Conservation (phyloP, 2,888 invertebrate species). For the Ariolimax columbianus region DNA sequence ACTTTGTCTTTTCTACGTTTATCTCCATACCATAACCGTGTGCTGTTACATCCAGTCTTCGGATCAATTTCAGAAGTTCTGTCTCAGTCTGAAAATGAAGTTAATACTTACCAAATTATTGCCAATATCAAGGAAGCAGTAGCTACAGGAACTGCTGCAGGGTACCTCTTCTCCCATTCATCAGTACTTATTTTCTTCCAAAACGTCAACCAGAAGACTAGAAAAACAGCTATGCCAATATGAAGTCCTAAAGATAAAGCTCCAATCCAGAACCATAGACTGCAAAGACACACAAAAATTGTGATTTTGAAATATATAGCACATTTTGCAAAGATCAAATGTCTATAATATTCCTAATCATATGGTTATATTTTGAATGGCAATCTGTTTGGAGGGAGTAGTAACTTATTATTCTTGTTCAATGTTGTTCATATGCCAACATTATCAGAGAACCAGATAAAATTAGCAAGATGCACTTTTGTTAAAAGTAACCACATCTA, state of each 20-base stretch:
- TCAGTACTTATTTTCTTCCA: conserved; percentile 74
- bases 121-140: conserved; percentile 75
- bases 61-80: too few relatives aligned
- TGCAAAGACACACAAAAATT: conserved; percentile 57
- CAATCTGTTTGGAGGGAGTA: background rate
- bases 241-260: conserved; percentile 67
- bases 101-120: conserved; percentile 71
- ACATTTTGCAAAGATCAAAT: background rate
- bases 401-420: too few relatives aligned
- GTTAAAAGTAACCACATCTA: too few relatives aligned
- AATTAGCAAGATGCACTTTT: too few relatives aligned
- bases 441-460: too few relatives aligned
- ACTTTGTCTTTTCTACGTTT: too few relatives aligned
- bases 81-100: too few relatives aligned
- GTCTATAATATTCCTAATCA: background rate
- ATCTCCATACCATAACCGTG: too few relatives aligned
- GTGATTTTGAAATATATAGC: background rate
- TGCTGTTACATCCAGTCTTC: too few relatives aligned
- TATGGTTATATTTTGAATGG: background rate
- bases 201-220: conserved; percentile 73
- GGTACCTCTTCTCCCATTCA: conserved; percentile 76
- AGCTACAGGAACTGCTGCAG: conserved; percentile 76
- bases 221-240: conserved; percentile 71
- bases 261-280: conserved; percentile 75
- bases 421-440: too few relatives aligned